Conservation (phyloP, 2,888 invertebrate species). For the Drosophila mettleri region DNA sequence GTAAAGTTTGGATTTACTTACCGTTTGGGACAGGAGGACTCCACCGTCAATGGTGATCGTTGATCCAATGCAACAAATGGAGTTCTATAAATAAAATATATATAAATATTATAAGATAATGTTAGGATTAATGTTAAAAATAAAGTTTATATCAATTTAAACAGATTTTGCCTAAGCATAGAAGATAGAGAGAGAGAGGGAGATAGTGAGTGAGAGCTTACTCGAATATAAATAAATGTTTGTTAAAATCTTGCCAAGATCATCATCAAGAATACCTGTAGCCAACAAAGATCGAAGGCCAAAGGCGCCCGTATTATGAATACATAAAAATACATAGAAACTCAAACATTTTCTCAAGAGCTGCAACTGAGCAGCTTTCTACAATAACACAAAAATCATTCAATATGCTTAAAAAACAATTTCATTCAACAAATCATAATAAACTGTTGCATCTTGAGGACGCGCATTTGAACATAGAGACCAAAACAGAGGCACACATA, state of each 20-base stretch:
- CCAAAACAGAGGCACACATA: constrained; percentile 1
- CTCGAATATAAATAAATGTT: background rate
- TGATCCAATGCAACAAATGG: constrained; percentile 85
- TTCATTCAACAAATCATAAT: constrained; percentile 33
- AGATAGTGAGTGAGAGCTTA: background rate
- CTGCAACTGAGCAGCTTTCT: constrained; percentile 1
- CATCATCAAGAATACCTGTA: constrained; percentile 25
- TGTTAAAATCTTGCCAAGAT: constrained; percentile 12
- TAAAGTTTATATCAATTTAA: background rate
- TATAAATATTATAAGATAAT: background rate
- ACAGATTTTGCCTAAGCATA: background rate
- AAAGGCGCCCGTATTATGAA: constrained; percentile 47
- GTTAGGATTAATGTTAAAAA: background rate
- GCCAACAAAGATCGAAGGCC: background rate
- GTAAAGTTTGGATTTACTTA: constrained; percentile 55
- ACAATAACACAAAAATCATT: background rate
- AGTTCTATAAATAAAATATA: constrained; percentile 72
- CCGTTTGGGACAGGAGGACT: constrained; percentile 85
- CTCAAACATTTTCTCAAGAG: constrained; percentile 1
- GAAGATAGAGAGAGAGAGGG: background rate
- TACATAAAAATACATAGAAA: constrained; percentile 5
- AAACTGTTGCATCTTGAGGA: constrained; percentile 55
- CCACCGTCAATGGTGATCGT: constrained; percentile 85
- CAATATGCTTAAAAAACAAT: background rate
- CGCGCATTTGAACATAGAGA: constrained; percentile 18